Evolutionary conservation across 2,888 invertebrate genomes (phyloP), one percentile per base, ranked within the genome.

Genomic region (Plagodis dolabraria): DNA sequence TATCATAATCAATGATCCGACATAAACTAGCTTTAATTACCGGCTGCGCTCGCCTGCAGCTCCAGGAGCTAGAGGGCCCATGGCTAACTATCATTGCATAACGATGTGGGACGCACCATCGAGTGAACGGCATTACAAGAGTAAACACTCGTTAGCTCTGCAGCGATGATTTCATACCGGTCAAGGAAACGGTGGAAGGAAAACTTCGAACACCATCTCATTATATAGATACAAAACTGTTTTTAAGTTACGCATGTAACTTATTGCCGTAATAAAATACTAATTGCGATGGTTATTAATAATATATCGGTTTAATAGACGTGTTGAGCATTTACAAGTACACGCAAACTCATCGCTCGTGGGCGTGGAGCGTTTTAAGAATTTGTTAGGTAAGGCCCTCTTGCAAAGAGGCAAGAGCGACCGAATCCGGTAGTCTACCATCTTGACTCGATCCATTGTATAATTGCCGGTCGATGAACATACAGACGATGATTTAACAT

Each of bases 161-260:
- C 73, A 77, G 65, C 72, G 86, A 86, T 87, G 87, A 89, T 87
- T 86, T 89, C 87, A 89, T 87, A 80, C 75, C 77, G 87, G 87
- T 88, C 89, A 90, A 89, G 89, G 89, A 84, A 86, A 86, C 79
- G 60, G 57, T 70, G 69, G 70, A 74, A 82, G 79, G 77, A 85
- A 87, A 85, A 83, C 76, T 75, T 74, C 77, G 73, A 70, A 64
- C 60, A 65, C 67, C 59, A 68, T 66, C 57, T 73, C 64, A 62
- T 67, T 72, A 36, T 7, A 9, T 36, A 36, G 36, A 36, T 36
- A 36, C 5, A 9, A 8, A 36, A 8, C 9, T 7, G 36, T 75
- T 75, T 71, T 74, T 55, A 69, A 68, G 71, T 72, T 63, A 67
- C 67, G 58, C 56, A 65, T 64, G 62, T 69, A 72, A 72, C 61